Base-by-base conservation (phyloP, 2,113 vertebrate species). In the Micronycteris hirsuta region DNA sequence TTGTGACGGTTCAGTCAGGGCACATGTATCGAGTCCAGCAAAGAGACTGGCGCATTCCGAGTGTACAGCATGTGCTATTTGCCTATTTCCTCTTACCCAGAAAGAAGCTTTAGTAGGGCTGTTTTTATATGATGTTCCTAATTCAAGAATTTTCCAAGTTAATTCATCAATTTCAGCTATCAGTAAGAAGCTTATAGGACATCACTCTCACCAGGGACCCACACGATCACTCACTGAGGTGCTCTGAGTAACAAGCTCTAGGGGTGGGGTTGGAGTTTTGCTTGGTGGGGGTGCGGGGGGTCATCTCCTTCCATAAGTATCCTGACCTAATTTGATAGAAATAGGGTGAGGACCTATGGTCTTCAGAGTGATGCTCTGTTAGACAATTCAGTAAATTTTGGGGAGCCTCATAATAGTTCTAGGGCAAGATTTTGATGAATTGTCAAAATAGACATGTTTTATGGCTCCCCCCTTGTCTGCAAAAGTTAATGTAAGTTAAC, bases 71-170 rank as follows among this genome's bases (percentile, higher is more conserved):
- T 6, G 1, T 24, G 83, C 12, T 31, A 36, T 61, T 88, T 84
- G 68, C 16, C 43, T 93, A 26, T 54, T 87, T 96, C 28, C 52
- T 93, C 38, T 78, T 54, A 78, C 52, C 84, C n/a, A 56, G 77
- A 88, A 65, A 56, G 77, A 88, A 65, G 52, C 14, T 47, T 93
- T 58, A 38, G 13, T 71, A 43, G 80, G 80, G 49, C 41, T 89
- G 20, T 71, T 93, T 81, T 78, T 68, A 38, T 43, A 54, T 2
- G 43, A 89, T 63, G 43, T 15, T 81, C 31, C 45, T 83, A 78
- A 70, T 65, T 91, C 68, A 41, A 74, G 47, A 41, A n/a, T 31
- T 96, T 93, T 78, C 91, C 26, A 91, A 91, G 70, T 78, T n/a
- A 81, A 89, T 68, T 68, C n/a, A 45, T 65, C 52, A 70, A 52